These are phyloP conservation scores for Trachythela sp. DNA, from an alignment of 64 coral and sea anemone genomes.

Conservation along the genomic window DNA sequence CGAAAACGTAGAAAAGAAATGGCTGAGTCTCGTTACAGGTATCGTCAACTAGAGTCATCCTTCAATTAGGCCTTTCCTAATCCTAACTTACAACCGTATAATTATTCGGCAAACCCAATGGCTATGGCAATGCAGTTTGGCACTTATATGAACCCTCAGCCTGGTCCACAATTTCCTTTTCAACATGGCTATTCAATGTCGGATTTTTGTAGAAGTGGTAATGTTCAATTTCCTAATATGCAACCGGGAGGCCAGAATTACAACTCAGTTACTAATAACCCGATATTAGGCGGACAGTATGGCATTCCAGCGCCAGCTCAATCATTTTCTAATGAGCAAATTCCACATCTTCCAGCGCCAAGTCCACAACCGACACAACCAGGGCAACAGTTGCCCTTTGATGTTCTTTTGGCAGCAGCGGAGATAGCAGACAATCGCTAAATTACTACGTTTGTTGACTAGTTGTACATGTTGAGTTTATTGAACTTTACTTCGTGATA, in stretches of 20 bases:
- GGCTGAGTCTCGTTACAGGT: not conserved
- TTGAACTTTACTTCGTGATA: too few relatives aligned
- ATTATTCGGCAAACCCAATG: not conserved
- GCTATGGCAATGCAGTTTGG: not conserved
- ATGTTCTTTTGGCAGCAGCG: not conserved
- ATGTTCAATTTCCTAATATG: not conserved
- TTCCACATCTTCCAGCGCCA: not conserved
- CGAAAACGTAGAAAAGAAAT: not conserved
- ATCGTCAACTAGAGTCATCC: not conserved
- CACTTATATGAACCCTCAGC: not conserved
- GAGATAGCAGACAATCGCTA: too few relatives aligned
- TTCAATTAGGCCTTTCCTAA: not conserved
- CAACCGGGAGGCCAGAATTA: not conserved
- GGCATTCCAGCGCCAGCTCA: too few relatives aligned
- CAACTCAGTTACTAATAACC: too few relatives aligned
- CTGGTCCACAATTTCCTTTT: not conserved
- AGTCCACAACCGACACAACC: not conserved
- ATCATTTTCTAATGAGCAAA: too few relatives aligned
- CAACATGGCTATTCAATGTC: not conserved
- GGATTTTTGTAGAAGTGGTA: too few relatives aligned
- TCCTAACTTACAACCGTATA: not conserved
- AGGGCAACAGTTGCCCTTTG: not conserved
- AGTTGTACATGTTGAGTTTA: too few relatives aligned
- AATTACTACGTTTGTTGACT: too few relatives aligned
- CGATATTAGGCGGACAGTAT: too few relatives aligned